Evolutionary conservation across 1,140 invertebrate genomes (phyloP), one percentile per base, ranked within the genome.

Genomic region (Caligus rogercresseyi): DNA sequence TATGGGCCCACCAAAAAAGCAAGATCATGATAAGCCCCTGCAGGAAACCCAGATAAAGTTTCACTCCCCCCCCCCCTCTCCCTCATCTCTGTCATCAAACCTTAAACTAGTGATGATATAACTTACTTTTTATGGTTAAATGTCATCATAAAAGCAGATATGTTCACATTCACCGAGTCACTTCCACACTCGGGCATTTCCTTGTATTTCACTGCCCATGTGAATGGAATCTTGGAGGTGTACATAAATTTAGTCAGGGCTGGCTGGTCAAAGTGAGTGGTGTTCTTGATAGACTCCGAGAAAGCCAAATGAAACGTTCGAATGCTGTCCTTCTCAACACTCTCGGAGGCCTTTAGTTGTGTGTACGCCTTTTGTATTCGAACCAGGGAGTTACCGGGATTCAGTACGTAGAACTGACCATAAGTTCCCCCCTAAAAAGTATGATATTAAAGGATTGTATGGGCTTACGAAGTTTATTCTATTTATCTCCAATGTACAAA

Each of bases 71-170:
- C n/a, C n/a, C n/a, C n/a, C n/a, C n/a, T n/a, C n/a, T n/a, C n/a
- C n/a, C n/a, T n/a, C n/a, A n/a, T n/a, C n/a, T n/a, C n/a, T n/a
- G n/a, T n/a, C n/a, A n/a, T n/a, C n/a, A n/a, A n/a, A n/a, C n/a
- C n/a, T n/a, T n/a, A n/a, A n/a, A n/a, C n/a, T n/a, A n/a, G n/a
- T n/a, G n/a, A n/a, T n/a, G n/a, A 65, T 61, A n/a, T 58, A 1
- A 57, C 43, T 4, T 58, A 57, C 19, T 64, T 61, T 1, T 31
- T 55, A 20, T 67, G 66, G 13, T 52, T 65, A 54, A 67, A 61
- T 1, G 52, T 58, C 25, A 67, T 65, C 24, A 64, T 55, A 51
- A 65, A 67, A 31, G 64, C 63, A 25, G 54, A 58, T 21, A 24
- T 20, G 16, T 25, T 1, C 56, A 20, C 15, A 24, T 58, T 13